Conservation (phyloP, 1,140 invertebrate genomes). For the Battus philenor region DNA sequence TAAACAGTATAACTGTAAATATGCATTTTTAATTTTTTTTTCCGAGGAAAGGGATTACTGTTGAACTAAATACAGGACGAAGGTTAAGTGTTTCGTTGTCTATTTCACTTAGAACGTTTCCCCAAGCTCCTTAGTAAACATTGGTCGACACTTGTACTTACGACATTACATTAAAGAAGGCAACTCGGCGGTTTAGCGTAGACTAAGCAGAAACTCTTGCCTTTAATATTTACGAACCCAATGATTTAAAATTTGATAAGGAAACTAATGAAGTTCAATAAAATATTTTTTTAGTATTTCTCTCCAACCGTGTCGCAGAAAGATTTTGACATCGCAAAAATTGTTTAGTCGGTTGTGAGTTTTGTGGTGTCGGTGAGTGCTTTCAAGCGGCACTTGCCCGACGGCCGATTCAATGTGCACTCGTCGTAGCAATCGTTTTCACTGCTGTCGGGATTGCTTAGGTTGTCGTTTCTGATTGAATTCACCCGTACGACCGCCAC, state of each 20-base stretch:
- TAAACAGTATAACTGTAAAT: no score
- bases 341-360: conserved; percentile 17
- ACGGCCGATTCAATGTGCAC: conserved; percentile 53
- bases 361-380: conserved; percentile 36
- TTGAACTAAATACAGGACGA: conserved; percentile 42
- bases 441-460: conserved; percentile 55
- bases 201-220: conserved; percentile 33
- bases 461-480: conserved; percentile 69
- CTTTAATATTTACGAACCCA: no score
- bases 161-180: conserved; percentile 48
- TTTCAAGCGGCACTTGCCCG: conserved; percentile 36
- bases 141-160: conserved; percentile 40
- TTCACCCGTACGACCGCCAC: conserved; percentile 36
- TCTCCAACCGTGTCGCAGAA: no score
- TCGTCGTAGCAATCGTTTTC: conserved; percentile 54
- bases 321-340: conserved; percentile 11
- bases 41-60: no score
- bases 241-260: no score
- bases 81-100: conserved; percentile 59
- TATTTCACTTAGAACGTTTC: conserved; percentile 58
- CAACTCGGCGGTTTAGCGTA: conserved; percentile 34
- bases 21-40: no score
- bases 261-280: no score
- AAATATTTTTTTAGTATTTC: no score
- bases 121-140: conserved; percentile 44